Evolutionary conservation across 2,113 vertebrate species (phyloP).

Genomic region (Gymnocephalus cernua): DNA sequence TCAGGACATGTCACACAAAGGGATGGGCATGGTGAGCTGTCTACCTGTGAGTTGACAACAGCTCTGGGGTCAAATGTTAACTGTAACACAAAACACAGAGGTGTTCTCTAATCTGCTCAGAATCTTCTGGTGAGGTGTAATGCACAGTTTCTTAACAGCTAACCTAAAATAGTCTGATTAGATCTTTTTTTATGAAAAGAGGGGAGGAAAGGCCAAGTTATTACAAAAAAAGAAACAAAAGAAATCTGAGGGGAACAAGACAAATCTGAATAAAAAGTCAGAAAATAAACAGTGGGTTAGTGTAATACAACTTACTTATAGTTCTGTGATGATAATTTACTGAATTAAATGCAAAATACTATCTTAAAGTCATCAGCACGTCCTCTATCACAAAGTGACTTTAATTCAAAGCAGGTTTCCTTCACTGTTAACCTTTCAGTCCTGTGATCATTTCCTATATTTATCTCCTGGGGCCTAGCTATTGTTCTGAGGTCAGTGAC

Average conservation of each 20-base stretch:
- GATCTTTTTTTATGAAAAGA: too few relatives aligned
- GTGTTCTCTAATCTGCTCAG: slow-evolving; percentile 3
- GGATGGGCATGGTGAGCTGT: slow-evolving; percentile 73
- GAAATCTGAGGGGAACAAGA: background rate
- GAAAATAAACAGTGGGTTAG: background rate
- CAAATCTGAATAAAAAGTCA: background rate
- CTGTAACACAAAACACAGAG: slow-evolving; percentile 31
- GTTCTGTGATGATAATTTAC: too few relatives aligned
- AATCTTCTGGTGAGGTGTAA: too few relatives aligned
- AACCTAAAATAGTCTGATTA: too few relatives aligned
- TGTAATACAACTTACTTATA: background rate
- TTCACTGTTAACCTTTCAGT: background rate
- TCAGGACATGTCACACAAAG: slow-evolving; percentile 83
- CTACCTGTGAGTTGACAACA: slow-evolving; percentile 22
- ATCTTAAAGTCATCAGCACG: background rate
- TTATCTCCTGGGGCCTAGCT: background rate
- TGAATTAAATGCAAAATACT: too few relatives aligned
- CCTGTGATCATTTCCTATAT: background rate
- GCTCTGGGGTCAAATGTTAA: slow-evolving; percentile 29
- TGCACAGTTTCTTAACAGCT: background rate
- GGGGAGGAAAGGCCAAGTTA: background rate
- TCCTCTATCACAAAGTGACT: background rate
- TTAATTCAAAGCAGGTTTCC: background rate
- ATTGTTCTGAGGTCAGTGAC: background rate
- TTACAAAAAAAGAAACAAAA: background rate